Conservation (phyloP, 2,888 invertebrate species). For the Pseudococcus longispinus region DNA sequence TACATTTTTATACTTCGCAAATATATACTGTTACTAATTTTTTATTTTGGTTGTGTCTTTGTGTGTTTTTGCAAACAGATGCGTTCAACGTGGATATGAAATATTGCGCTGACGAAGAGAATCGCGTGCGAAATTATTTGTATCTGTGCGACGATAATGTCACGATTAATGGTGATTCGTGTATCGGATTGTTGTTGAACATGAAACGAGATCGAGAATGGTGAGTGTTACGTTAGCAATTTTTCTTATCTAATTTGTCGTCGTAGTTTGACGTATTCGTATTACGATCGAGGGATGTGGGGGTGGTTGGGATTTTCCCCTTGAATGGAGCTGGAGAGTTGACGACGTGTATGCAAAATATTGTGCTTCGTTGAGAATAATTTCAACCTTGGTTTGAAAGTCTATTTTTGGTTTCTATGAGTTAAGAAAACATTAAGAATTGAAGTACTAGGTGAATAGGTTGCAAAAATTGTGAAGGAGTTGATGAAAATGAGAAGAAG, state of each 20-base stretch:
- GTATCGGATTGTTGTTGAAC: not conserved
- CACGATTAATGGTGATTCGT: constrained; percentile 10
- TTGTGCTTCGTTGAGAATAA: not conserved
- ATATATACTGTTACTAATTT: not conserved
- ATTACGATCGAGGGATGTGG: not conserved
- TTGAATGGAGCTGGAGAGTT: not conserved
- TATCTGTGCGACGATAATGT: not conserved
- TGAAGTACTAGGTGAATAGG: too few species aligned
- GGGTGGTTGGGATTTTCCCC: not conserved
- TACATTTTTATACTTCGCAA: not conserved
- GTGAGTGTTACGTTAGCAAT: not conserved
- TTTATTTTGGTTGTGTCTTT: not conserved
- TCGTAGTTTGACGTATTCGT: not conserved
- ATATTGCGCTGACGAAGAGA: not conserved
- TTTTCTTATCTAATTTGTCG: not conserved
- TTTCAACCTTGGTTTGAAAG: too few species aligned
- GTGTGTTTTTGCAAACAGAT: not conserved
- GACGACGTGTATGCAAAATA: not conserved
- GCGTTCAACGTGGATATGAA: not conserved
- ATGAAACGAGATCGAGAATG: not conserved
- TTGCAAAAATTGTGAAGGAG: too few species aligned
- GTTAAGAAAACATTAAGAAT: too few species aligned
- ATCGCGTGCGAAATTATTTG: not conserved
- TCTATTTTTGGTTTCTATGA: too few species aligned
- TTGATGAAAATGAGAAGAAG: too few species aligned